Conservation (phyloP, 2,113 vertebrate genomes). For the Pleuronectes platessa region DNA sequence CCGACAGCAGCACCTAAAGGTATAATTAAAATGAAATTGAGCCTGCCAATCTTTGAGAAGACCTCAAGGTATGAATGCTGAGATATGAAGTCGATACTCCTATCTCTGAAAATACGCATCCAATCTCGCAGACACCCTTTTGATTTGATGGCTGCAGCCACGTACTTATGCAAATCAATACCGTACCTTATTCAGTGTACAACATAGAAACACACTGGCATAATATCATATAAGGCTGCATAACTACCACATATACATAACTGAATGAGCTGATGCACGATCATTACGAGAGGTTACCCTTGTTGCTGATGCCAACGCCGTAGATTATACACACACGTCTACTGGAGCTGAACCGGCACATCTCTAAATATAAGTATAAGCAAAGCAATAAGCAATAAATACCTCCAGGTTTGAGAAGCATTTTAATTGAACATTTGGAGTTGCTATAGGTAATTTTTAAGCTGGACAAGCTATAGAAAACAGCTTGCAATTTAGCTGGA, state of each 20-base stretch:
- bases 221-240: slow-evolving; percentile 22
- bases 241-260: slow-evolving; percentile 19
- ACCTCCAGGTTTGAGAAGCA: background rate
- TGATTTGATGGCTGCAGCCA: slow-evolving; percentile 61
- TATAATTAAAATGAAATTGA: slow-evolving; percentile 75
- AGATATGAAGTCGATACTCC: slow-evolving; percentile 72
- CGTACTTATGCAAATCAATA: slow-evolving; percentile 72
- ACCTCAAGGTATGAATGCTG: slow-evolving; percentile 69
- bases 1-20: slow-evolving; percentile 68
- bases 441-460: background rate
- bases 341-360: background rate
- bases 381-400: no score
- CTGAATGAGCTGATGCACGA: slow-evolving; percentile 14
- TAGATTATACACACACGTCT: background rate
- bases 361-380: background rate
- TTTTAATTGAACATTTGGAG: background rate
- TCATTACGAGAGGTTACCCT: background rate
- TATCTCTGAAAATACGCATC: slow-evolving; percentile 67
- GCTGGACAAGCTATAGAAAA: background rate
- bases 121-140: slow-evolving; percentile 61
- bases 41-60: slow-evolving; percentile 60
- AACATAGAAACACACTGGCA: slow-evolving; percentile 1
- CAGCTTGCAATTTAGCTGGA: background rate
- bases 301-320: background rate
- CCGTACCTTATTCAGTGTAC: slow-evolving; percentile 36